These are phyloP conservation scores for Cartodere bifasciata DNA, from an alignment of 2,888 invertebrate genomes.

Conservation along the genomic window DNA sequence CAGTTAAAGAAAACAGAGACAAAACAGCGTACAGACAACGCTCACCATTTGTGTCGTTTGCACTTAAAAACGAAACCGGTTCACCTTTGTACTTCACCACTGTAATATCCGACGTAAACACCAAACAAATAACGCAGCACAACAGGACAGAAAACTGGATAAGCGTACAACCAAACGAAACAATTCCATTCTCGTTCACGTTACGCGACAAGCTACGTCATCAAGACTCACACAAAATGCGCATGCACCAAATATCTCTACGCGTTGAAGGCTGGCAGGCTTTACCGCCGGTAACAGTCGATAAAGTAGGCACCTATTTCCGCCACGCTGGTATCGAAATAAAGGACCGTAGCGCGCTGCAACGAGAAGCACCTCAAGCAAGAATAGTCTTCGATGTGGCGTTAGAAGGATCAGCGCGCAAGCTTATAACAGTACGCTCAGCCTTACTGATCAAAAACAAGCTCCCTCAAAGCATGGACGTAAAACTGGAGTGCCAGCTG, in stretches of 20 bases:
- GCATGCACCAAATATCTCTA: constrained; percentile 78
- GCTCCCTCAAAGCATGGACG: constrained; percentile 56
- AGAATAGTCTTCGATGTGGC: constrained; percentile 85
- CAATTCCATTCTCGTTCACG: constrained; percentile 78
- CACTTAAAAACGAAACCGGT: constrained; percentile 85
- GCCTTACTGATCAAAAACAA: constrained; percentile 71
- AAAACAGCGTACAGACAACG: constrained; percentile 51
- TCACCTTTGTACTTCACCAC: constrained; percentile 77
- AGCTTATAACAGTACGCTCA: constrained; percentile 84
- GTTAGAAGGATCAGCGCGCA: constrained; percentile 86
- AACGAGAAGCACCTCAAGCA: constrained; percentile 40
- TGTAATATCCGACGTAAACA: constrained; percentile 55
- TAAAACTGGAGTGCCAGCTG: constrained; percentile 52
- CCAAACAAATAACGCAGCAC: constrained; percentile 21
- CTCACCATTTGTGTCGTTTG: constrained; percentile 90
- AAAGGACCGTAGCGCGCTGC: constrained; percentile 26
- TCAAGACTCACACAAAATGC: constrained; percentile 61
- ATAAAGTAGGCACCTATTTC: constrained; percentile 91
- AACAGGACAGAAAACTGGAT: constrained; percentile 48
- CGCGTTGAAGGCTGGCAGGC: constrained; percentile 82
- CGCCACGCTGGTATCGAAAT: constrained; percentile 45
- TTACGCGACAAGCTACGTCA: constrained; percentile 54
- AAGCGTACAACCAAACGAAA: constrained; percentile 58
- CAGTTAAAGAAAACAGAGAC: constrained; percentile 13
- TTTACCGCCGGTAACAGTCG: constrained; percentile 83